Evolutionary conservation across 2,113 vertebrate species (phyloP), one percentile per base, ranked within the genome.

Genomic region (Catharus bicknelli): DNA sequence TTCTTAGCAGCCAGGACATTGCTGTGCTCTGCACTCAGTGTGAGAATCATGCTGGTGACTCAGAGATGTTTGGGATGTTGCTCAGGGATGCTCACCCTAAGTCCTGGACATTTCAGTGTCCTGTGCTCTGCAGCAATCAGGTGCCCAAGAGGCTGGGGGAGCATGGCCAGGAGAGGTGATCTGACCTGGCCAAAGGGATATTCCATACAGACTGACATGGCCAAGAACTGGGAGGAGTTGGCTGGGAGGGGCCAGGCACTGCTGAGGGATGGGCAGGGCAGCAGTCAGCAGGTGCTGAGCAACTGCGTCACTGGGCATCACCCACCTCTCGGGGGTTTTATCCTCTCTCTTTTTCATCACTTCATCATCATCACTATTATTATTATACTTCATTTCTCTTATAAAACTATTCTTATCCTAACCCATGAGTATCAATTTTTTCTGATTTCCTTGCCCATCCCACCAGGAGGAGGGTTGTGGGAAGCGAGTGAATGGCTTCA

Each of bases 291-390:
- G 10, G 23, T 5, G 51, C 42, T 57, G 59, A 57, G 29, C 27
- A 14, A 18, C n/a, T 3, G 0, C 2, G 1, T 3, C 32, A 13
- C n/a, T 22, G n/a, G 4, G 29, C 11, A 15, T 8, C 34, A 23
- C 25, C 22, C 3, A 1, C 30, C 13, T 42, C 27, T 19, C 4
- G 8, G 25, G 48, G 25, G 47, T 23, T 47, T 48, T 48, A 48
- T 48, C 47, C 47, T 48, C 47, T 47, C 3, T 22, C 21, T 48
- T 48, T 48, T 48, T 23, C 21, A 54, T 63, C 14, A 34, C 25
- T 9, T 29, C 7, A 29, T 64, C 13, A 22, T n/a, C 18, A 30
- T 54, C 16, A 32, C 32, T 11, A 51, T 30, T 29, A 53, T 16
- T 20, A 26, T 16, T 9, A 14, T 19, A 7, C 13, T 53, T 38